A percentile compares a stretch with the other conserved stretches of the same genome.
Conservation (phyloP, 2,888 invertebrate species). For the Diadegma fenestrale region DNA sequence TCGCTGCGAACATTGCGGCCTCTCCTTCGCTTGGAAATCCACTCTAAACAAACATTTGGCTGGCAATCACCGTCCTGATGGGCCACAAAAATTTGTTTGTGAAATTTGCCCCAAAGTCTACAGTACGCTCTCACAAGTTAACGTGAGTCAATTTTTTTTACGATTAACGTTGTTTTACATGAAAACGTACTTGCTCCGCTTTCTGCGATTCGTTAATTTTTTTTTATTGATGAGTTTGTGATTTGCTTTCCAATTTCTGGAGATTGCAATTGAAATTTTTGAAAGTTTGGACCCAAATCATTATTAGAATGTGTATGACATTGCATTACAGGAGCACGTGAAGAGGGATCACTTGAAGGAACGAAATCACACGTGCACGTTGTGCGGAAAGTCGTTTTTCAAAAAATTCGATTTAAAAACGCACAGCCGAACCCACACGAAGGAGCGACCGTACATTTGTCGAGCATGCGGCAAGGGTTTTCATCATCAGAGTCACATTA, state of each 20-base stretch:
- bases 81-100: slow-evolving; percentile 80
- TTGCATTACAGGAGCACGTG: slow-evolving; percentile 80
- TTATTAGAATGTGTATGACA: too few species aligned
- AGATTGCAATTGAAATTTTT: too few species aligned
- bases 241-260: too few species aligned
- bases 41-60: slow-evolving; percentile 83
- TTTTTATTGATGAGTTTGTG: not conserved
- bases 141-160: slow-evolving; percentile 74
- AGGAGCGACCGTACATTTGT: slow-evolving; percentile 83
- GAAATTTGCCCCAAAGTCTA: slow-evolving; percentile 81
- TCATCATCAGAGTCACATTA: slow-evolving; percentile 82
- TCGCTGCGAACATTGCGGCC: slow-evolving; percentile 80
- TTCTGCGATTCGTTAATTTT: not conserved
- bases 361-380: slow-evolving; percentile 80
- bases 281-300: too few species aligned
- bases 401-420: slow-evolving; percentile 84
- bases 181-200: not conserved
- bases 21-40: slow-evolving; percentile 83
- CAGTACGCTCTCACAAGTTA: slow-evolving; percentile 80
- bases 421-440: slow-evolving; percentile 82
- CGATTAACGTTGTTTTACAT: not conserved
- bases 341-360: slow-evolving; percentile 83
- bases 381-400: slow-evolving; percentile 83
- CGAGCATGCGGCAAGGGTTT: slow-evolving; percentile 82
- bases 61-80: slow-evolving; percentile 78